phyloP scores from a whole-genome alignment of 2,888 invertebrate genomes.

The Drosophila greeni region DNA sequence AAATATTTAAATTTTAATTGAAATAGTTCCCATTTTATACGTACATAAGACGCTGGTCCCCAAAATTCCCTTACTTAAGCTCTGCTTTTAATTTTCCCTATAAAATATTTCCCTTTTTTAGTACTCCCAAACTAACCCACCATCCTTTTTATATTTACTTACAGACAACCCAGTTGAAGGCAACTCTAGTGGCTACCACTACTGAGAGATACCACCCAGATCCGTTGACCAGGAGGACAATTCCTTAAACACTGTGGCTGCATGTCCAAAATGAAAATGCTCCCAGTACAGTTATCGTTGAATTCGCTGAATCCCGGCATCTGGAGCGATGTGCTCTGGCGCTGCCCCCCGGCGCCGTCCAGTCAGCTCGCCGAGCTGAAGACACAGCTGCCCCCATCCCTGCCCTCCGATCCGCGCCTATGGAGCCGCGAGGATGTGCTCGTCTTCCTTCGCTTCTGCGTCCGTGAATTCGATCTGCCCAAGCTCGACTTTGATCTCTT shows the following conservation, averaged over 20 bases:
- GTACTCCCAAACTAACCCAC: background rate
- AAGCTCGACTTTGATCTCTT: conserved; percentile 95
- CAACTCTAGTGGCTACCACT: conserved; percentile 35
- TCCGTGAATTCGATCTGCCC: conserved; percentile 93
- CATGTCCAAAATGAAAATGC: conserved; percentile 82
- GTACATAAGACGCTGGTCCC: background rate
- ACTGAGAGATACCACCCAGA: conserved; percentile 8
- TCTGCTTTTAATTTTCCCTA: background rate
- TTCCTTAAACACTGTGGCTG: conserved; percentile 52
- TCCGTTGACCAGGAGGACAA: conserved; percentile 13
- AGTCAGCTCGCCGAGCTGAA: conserved; percentile 90
- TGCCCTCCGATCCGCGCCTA: conserved; percentile 92
- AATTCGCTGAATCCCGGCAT: conserved; percentile 87
- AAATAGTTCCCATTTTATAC: too few relatives aligned
- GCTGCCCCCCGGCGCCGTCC: conserved; percentile 89
- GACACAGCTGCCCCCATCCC: conserved; percentile 89
- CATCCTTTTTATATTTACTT: background rate
- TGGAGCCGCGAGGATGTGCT: conserved; percentile 95
- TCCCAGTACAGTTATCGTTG: conserved; percentile 85
- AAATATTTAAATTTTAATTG: too few relatives aligned
- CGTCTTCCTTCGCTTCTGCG: conserved; percentile 93
- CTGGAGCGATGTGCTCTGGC: conserved; percentile 91
- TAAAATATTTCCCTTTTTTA: background rate
- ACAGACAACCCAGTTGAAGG: conserved; percentile 10
- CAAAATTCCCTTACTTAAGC: background rate